phyloP scores from a whole-genome alignment of 2,888 invertebrate species.

The Mystacides longicornis region DNA sequence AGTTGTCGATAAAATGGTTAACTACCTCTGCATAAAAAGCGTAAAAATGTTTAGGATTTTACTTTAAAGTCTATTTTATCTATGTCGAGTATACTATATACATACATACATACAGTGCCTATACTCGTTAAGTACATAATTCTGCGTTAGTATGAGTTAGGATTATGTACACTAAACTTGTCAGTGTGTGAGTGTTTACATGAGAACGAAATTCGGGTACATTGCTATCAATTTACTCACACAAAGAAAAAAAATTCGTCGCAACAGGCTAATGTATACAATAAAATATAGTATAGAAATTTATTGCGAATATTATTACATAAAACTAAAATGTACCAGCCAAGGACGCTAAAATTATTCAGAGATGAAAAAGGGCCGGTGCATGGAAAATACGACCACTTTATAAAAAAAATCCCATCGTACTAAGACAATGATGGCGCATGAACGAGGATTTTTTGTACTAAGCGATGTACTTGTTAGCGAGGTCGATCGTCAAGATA shows the following conservation, averaged over 20 bases:
- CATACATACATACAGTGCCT: background rate
- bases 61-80: background rate
- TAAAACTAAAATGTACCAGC: constrained; percentile 17
- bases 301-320: constrained; percentile 11
- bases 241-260: background rate
- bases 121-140: too few species aligned
- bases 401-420: background rate
- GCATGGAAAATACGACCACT: background rate
- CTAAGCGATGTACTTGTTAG: background rate
- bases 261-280: constrained; percentile 8
- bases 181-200: background rate
- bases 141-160: too few species aligned
- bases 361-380: background rate
- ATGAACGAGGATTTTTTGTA: background rate
- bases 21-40: background rate
- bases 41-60: constrained; percentile 1
- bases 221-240: constrained; percentile 8
- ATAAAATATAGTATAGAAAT: too few species aligned
- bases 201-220: background rate
- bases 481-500: background rate
- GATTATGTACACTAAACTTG: background rate
- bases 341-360: constrained; percentile 13
- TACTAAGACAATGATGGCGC: background rate
- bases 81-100: too few species aligned
- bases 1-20: background rate